These are phyloP conservation scores for Seriola quinqueradiata DNA, from an alignment of 2,113 vertebrate species.

Conservation along the genomic window DNA sequence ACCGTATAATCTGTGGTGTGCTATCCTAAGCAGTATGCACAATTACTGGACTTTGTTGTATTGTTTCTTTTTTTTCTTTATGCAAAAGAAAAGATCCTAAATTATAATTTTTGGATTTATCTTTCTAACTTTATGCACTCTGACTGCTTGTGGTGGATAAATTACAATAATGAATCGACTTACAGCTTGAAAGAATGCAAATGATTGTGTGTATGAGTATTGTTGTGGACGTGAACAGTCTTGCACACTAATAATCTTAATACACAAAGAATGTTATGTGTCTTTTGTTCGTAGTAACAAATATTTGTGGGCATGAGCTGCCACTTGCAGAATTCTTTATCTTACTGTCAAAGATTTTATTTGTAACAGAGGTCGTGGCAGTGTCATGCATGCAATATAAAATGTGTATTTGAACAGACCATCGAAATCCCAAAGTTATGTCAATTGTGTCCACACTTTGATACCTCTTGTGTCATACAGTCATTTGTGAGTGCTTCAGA, in stretches of 20 bases:
- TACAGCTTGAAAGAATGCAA: slow-evolving; percentile 14
- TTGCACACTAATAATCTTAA: slow-evolving; percentile 43
- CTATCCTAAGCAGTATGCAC: slow-evolving; percentile 52
- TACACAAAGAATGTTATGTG: slow-evolving; percentile 31
- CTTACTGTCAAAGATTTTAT: slow-evolving; percentile 27
- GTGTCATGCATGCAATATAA: slow-evolving; percentile 57
- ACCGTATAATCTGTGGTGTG: slow-evolving; percentile 61
- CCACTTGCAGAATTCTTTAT: slow-evolving; percentile 20
- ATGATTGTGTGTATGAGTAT: slow-evolving; percentile 3
- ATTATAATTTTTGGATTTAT: slow-evolving; percentile 5
- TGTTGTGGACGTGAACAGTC: slow-evolving; percentile 33
- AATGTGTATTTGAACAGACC: slow-evolving; percentile 35
- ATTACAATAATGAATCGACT: slow-evolving; percentile 10
- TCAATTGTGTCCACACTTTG: slow-evolving; percentile 53
- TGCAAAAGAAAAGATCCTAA: not conserved
- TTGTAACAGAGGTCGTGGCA: slow-evolving; percentile 35
- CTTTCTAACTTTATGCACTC: slow-evolving; percentile 30
- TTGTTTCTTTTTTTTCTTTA: slow-evolving; percentile 42
- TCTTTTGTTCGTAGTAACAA: slow-evolving; percentile 44
- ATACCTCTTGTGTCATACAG: slow-evolving; percentile 52
- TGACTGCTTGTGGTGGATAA: slow-evolving; percentile 21
- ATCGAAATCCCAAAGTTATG: slow-evolving; percentile 25
- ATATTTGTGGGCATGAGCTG: slow-evolving; percentile 43
- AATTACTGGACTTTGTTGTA: slow-evolving; percentile 52
- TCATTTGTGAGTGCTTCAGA: slow-evolving; percentile 54